These are phyloP conservation scores for Yponomeuta sedellus DNA, from an alignment of 2,888 invertebrate species.

Conservation along the genomic window DNA sequence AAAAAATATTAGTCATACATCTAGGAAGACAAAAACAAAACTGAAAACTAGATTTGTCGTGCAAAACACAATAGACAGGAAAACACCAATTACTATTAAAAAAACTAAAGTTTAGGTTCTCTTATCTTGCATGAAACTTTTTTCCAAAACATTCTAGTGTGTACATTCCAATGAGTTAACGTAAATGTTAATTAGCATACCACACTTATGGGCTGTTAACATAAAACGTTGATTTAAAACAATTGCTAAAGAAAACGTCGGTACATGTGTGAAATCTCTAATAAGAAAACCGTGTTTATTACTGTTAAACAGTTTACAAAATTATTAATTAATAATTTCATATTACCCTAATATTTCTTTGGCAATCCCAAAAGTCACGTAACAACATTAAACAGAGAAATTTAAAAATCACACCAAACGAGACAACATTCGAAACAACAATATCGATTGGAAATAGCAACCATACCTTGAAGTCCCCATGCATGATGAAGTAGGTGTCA, in stretches of 20 bases:
- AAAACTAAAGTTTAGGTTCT: background rate
- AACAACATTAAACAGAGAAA: background rate
- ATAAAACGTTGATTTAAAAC: background rate
- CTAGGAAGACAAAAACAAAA: background rate
- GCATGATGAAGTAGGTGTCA: conserved; percentile 97
- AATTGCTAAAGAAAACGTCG: background rate
- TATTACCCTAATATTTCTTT: background rate
- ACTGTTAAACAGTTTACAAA: background rate
- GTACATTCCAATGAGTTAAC: background rate
- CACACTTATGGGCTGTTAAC: background rate
- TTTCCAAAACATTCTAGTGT: background rate
- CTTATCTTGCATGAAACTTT: background rate
- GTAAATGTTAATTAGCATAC: background rate
- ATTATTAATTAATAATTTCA: background rate
- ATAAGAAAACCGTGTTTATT: too few species aligned
- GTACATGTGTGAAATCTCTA: too few species aligned
- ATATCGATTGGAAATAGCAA: background rate
- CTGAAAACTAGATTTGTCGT: background rate
- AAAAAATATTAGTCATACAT: conserved; percentile 10
- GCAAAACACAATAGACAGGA: background rate
- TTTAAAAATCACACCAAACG: background rate
- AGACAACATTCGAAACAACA: background rate
- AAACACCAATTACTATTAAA: background rate
- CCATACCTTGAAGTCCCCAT: conserved; percentile 91
- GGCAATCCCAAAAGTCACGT: background rate